Conservation (phyloP, 2,797 vertebrate species). For the Tenualosa ilisha region DNA sequence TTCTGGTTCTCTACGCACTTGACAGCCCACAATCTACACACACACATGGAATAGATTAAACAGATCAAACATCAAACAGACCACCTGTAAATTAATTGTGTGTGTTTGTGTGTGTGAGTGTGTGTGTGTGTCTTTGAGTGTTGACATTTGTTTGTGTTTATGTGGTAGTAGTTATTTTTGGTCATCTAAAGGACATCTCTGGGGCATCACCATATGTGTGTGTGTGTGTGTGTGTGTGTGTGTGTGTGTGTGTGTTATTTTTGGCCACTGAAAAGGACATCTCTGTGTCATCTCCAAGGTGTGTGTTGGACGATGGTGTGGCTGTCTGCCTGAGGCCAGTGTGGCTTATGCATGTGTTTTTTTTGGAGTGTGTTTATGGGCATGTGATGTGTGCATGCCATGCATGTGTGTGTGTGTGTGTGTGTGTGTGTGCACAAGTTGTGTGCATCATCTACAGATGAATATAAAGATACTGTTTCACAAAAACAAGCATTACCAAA, state of each 20-base stretch:
- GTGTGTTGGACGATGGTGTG: not conserved
- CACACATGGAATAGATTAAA: not conserved
- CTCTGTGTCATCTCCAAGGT: not conserved
- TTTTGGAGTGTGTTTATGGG: too few relatives aligned
- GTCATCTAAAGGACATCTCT: too few relatives aligned
- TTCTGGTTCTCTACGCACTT: conserved; percentile 80
- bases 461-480: too few relatives aligned
- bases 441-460: not conserved
- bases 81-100: not conserved
- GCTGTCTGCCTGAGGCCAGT: too few relatives aligned
- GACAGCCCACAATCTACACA: conserved; percentile 74
- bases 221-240: conserved; percentile 14
- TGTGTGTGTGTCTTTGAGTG: not conserved
- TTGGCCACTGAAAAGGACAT: too few relatives aligned
- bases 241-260: conserved; percentile 8
- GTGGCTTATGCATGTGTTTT: too few relatives aligned
- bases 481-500: too few relatives aligned
- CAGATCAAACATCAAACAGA: too few relatives aligned
- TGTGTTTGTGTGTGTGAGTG: not conserved
- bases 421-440: not conserved
- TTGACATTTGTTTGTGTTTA: too few relatives aligned
- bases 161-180: not conserved
- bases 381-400: too few relatives aligned
- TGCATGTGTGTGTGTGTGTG: not conserved
- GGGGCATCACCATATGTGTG: not conserved